Evolutionary conservation across 2,888 invertebrate genomes (phyloP), one percentile per base, ranked within the genome.

Genomic region (Rhagonycha lutea): DNA sequence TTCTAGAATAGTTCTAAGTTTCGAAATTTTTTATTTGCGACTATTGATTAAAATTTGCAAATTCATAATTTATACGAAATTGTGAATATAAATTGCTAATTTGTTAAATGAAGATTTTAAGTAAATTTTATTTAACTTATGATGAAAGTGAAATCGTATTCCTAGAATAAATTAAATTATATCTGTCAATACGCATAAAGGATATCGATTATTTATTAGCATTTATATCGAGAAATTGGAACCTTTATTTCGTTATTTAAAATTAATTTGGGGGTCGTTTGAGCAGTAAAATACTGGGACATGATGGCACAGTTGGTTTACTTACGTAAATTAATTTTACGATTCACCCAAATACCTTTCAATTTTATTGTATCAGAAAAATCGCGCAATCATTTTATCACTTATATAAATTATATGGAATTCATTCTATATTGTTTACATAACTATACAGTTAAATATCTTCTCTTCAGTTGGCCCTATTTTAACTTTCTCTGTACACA

Each of bases 401-500:
- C n/a, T n/a, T 5, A 12, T 47, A 47, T 47, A 47, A 47, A 47
- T 47, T 47, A 47, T 47, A 47, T 47, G 7, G 47, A 8, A 47
- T 47, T 47, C 7, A 1, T n/a, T n/a, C n/a, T 47, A 7, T n/a
- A 47, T 47, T 47, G 47, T 47, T 47, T 47, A 47, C 47, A 47
- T 47, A 47, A 47, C n/a, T n/a, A 47, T 1, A 18, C 18, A n/a
- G 47, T 47, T 47, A 47, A 47, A n/a, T 8, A n/a, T 47, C 47
- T 47, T 47, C 47, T 47, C 47, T 2, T 7, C 23, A 14, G 10
- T 68, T 68, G 26, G 32, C 69, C 29, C 68, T 73, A 28, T n/a
- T 29, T 14, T n/a, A 69, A 73, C 73, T 73, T 73, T 73, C 73
- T 61, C 73, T 26, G 28, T 14, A 7, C 61, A 61, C 63, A 69